Evolutionary conservation across 2,888 invertebrate genomes (phyloP).

Genomic region (Teleiodes luculella): DNA sequence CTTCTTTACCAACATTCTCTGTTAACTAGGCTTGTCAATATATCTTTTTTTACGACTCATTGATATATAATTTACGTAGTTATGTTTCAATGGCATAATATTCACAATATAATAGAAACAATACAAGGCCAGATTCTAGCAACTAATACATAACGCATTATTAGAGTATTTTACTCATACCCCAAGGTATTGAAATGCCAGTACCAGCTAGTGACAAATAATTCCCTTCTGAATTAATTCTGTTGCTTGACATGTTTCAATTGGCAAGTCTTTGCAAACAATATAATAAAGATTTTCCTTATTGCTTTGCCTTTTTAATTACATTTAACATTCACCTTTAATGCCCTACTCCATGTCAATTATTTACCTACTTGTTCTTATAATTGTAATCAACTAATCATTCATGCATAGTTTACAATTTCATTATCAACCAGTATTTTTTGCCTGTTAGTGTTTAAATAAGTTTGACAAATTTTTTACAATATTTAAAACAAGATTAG

Average conservation of each 20-base stretch:
- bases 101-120: constrained; percentile 20
- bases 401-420: too few relatives aligned
- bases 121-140: constrained; percentile 24
- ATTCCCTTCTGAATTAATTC: background rate
- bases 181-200: background rate
- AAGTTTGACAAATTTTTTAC: too few relatives aligned
- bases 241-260: background rate
- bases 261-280: background rate
- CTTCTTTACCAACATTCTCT: too few relatives aligned
- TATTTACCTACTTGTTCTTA: too few relatives aligned
- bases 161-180: background rate
- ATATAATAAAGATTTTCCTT: background rate
- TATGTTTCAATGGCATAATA: constrained; percentile 18
- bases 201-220: background rate
- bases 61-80: background rate
- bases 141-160: constrained; percentile 1
- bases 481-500: too few relatives aligned
- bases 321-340: constrained; percentile 3
- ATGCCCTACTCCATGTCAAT: background rate
- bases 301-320: constrained; percentile 6
- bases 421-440: too few relatives aligned
- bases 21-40: background rate
- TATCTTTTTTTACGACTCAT: background rate
- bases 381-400: too few relatives aligned
- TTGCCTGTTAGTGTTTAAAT: too few relatives aligned